Evolutionary conservation across 2,113 vertebrate species (phyloP), one percentile per base, ranked within the genome.

Genomic region (Diphyllodes magnificus): DNA sequence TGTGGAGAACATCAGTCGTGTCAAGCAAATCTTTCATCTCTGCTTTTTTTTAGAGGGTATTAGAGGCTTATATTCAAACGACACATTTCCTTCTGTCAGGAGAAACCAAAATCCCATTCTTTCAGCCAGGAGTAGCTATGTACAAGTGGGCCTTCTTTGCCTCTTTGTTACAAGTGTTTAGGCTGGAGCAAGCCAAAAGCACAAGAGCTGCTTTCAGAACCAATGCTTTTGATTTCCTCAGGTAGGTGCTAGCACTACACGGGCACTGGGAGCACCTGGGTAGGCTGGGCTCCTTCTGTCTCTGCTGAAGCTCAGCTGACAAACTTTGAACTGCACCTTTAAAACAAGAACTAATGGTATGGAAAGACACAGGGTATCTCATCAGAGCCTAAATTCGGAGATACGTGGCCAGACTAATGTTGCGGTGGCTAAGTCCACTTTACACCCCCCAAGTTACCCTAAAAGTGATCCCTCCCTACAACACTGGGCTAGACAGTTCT

Each of bases 191-290:
- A 72, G 51, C 10, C 44, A 75, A 27, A 4, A 11, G 53, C 23
- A 54, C 40, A 61, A 54, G 28, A 68, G 15, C 40, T 59, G 57
- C n/a, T 59, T 37, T 59, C 28, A 44, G 53, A 76, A 80, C 21
- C 18, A 75, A 53, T 0, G 3, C 3, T 20, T 61, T 37, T 1
- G 0, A 9, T 82, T 68, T 83, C 30, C 45, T 80, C 0, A 0
- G 23, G n/a, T 9, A 27, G 30, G 7, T 44, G 40, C 24, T 23
- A 61, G 15, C 37, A 19, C 39, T 28, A 2, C 39, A 13, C 16
- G 66, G 24, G 19, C 28, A 50, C 30, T 13, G n/a, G 77, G 5
- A 6, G 17, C 22, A 12, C 17, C 33, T 31, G 53, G 9, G 3
- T 7, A 44, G 18, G 28, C 47, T 31, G 33, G 37, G 17, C 30